Base-by-base conservation (phyloP, 2,888 invertebrate species). In the Hartigia nigra region DNA sequence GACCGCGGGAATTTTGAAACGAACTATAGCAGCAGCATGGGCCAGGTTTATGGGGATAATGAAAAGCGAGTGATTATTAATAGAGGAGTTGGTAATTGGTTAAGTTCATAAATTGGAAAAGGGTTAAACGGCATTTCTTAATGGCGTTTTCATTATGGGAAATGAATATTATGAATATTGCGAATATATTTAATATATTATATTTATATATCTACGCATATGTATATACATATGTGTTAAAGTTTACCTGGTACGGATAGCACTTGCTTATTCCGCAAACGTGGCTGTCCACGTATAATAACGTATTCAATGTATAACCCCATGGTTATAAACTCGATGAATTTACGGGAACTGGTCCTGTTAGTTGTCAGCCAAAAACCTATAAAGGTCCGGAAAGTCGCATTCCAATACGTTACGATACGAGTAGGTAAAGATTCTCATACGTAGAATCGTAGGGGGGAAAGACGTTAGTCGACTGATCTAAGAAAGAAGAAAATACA, bases 281-380 rank as follows among this genome's bases (percentile, higher is more conserved):
- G 75, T 78, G 55, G 75, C 75, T 39, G 69, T 75, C 72, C 76
- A 75, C 23, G 55, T 55, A 76, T 78, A 78, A 78, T 78, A 78
- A 78, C 76, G 78, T 78, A 78, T 78, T 78, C 75, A 78, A 78
- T 72, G 76, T 78, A 78, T 72, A 75, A 75, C 72, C 78, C 32
- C 37, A 55, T 55, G 34, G 78, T 34, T 70, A 78, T 76, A 78
- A 78, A 78, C 75, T 78, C 69, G 70, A 69, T 23, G 75, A 78
- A 78, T 78, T 78, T 78, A 78, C 76, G 78, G 75, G 78, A 75
- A 75, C 72, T 78, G 78, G 78, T 78, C 75, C 70, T 75, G 75
- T 78, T 76, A 75, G 76, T 78, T 78, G 78, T 78, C 78, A 39
- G 78, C 76, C 76, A 78, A 78, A 78, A 78, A 75, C 78, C 78